A percentile compares a stretch with the other conserved stretches of the same genome.
phyloP scores from a whole-genome alignment of 2,113 vertebrate species.

The Marcusenius ussheri region DNA sequence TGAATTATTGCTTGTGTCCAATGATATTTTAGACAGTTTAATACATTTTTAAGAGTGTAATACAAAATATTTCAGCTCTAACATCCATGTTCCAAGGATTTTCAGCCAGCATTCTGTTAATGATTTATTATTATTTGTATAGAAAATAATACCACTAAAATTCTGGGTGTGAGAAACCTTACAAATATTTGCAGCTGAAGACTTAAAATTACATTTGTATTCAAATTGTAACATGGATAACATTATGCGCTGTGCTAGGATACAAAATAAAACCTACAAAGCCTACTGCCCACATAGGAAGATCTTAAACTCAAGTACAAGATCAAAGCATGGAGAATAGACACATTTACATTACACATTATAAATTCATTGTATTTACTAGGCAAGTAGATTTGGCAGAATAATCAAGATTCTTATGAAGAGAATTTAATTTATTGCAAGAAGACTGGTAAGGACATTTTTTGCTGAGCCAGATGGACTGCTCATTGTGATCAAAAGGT shows the following conservation, averaged over 20 bases:
- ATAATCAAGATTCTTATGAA: neutral
- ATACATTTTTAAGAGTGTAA: neutral
- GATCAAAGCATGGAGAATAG: neutral
- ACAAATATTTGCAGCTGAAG: neutral
- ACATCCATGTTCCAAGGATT: neutral
- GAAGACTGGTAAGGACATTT: neutral
- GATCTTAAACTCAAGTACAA: neutral
- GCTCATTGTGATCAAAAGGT: neutral
- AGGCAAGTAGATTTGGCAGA: neutral
- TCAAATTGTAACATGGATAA: neutral
- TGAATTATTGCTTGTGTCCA: slow-evolving; percentile 6
- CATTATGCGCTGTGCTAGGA: neutral
- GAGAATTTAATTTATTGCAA: neutral
- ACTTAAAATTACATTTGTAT: neutral
- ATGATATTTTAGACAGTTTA: neutral
- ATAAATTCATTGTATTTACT: neutral
- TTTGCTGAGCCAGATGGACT: neutral
- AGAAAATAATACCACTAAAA: neutral
- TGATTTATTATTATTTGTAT: neutral
- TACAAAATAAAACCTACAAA: neutral
- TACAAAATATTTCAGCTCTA: neutral
- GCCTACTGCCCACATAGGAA: neutral
- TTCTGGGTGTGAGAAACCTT: neutral
- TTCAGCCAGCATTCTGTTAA: neutral
- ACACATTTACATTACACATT: neutral